Conservation (phyloP, 2,797 vertebrate genomes). For the Notamacropus eugenii region DNA sequence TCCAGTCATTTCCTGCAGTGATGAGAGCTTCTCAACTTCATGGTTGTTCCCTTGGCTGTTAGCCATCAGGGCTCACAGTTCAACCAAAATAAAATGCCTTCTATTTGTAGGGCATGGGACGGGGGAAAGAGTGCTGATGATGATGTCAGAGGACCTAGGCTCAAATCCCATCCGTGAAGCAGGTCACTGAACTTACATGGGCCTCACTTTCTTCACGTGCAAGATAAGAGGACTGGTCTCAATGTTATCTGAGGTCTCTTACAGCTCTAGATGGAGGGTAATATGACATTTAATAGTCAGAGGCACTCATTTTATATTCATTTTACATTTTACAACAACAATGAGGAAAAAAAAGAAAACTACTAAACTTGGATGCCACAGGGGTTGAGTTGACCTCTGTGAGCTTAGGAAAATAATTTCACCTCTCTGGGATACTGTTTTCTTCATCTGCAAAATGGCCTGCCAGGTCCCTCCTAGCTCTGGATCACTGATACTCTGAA, state of each 20-base stretch:
- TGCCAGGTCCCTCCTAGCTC: not conserved
- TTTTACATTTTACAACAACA: not conserved
- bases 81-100: not conserved
- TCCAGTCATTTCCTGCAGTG: not conserved
- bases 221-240: not conserved
- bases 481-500: not conserved
- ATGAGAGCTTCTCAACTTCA: not conserved
- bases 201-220: not conserved
- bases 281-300: not conserved
- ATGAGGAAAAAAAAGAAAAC: not conserved
- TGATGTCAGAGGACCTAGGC: not conserved
- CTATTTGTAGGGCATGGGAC: not conserved
- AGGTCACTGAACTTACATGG: not conserved
- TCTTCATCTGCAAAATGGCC: not conserved
- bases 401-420: not conserved
- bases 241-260: not conserved
- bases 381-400: not conserved
- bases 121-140: not conserved
- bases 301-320: not conserved
- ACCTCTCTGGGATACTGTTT: not conserved
- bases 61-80: not conserved
- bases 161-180: not conserved
- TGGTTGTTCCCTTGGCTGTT: not conserved
- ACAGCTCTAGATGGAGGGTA: not conserved
- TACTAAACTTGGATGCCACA: not conserved